phyloP scores from a whole-genome alignment of 1,140 invertebrate species.

The Ooceraea biroi region DNA sequence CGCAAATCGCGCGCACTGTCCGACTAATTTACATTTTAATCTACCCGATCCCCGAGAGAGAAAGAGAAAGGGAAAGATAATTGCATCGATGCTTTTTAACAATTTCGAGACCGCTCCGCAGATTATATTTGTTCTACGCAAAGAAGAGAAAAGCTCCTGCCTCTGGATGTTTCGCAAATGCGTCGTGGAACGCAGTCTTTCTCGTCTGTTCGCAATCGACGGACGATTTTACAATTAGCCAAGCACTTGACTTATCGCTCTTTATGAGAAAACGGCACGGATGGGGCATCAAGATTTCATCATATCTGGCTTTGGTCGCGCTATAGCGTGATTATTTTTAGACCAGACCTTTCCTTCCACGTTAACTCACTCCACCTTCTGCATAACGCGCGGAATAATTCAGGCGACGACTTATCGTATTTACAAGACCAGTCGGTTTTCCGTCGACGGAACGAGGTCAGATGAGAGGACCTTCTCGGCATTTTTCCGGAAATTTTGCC shows the following conservation, averaged over 20 bases:
- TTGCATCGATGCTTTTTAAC: constrained; percentile 26
- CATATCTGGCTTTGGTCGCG: not conserved
- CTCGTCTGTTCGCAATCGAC: not conserved
- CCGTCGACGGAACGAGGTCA: constrained; percentile 30
- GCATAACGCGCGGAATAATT: constrained; percentile 43
- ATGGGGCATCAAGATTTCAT: not conserved
- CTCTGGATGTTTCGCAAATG: too few relatives aligned
- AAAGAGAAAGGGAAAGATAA: constrained; percentile 9
- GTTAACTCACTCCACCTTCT: constrained; percentile 19
- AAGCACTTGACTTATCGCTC: too few relatives aligned
- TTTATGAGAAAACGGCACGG: not conserved
- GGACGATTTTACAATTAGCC: not conserved
- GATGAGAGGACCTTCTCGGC: not conserved
- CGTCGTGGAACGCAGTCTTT: too few relatives aligned
- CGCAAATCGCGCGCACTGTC: not conserved
- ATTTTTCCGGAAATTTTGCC: constrained; percentile 58
- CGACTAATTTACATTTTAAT: constrained; percentile 59
- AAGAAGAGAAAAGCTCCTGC: not conserved
- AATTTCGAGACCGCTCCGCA: not conserved
- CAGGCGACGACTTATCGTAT: constrained; percentile 27
- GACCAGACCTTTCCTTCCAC: not conserved
- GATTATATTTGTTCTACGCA: constrained; percentile 21
- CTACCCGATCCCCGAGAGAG: not conserved
- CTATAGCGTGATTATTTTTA: not conserved
- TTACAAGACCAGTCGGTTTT: constrained; percentile 9